These are phyloP conservation scores for Campaea margaritaria DNA, from an alignment of 2,888 invertebrate genomes.

Conservation along the genomic window DNA sequence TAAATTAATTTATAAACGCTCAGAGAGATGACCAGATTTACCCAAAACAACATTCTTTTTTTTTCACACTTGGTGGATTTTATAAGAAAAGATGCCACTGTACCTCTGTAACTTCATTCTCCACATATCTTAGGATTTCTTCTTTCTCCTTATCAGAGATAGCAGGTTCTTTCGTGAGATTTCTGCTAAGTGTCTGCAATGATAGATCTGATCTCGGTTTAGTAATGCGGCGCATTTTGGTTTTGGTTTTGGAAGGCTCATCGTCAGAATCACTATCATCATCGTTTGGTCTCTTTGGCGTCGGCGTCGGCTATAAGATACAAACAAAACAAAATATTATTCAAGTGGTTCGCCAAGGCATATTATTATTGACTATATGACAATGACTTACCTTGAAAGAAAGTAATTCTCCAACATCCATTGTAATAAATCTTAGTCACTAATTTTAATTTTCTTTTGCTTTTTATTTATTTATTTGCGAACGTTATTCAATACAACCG, in stretches of 20 bases:
- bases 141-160: constrained; percentile 90
- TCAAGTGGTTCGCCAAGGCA: not conserved
- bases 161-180: constrained; percentile 85
- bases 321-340: constrained; percentile 6
- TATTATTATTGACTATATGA: not conserved
- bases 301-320: constrained; percentile 90
- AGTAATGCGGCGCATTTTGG: constrained; percentile 86
- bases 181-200: constrained; percentile 72
- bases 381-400: constrained; percentile 76
- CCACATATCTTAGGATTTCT: constrained; percentile 93
- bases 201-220: constrained; percentile 76
- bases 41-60: too few relatives aligned
- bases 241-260: constrained; percentile 86
- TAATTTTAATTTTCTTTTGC: too few relatives aligned
- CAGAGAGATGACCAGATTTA: too few relatives aligned
- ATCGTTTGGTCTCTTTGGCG: constrained; percentile 89
- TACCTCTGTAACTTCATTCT: constrained; percentile 92
- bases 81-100: too few relatives aligned
- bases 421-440: constrained; percentile 41
- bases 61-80: too few relatives aligned
- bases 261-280: constrained; percentile 88
- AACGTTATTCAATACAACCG: too few relatives aligned
- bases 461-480: too few relatives aligned
- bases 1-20: not conserved
- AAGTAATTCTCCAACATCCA: constrained; percentile 81